phyloP scores from a whole-genome alignment of 2,797 vertebrate species.

The Myiotriccus ornatus region DNA sequence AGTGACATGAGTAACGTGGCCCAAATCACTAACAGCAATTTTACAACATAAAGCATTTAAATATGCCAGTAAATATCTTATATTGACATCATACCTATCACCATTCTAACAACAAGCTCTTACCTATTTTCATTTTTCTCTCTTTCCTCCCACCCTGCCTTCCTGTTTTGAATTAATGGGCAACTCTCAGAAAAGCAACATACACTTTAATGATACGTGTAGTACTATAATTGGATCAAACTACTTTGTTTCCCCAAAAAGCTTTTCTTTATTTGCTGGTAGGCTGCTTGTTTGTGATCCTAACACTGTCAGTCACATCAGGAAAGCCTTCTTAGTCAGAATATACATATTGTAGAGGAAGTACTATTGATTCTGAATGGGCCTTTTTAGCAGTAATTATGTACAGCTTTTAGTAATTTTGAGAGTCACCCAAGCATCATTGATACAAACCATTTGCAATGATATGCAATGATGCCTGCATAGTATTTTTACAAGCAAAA shows the following conservation, averaged over 20 bases:
- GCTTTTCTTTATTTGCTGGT: not conserved
- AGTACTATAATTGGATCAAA: slow-evolving; percentile 40
- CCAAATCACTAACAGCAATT: not conserved
- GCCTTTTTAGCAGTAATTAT: slow-evolving; percentile 53
- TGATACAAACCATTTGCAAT: slow-evolving; percentile 49
- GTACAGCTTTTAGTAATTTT: slow-evolving; percentile 41
- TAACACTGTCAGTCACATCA: slow-evolving; percentile 3
- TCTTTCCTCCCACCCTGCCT: not conserved
- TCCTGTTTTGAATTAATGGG: slow-evolving; percentile 14
- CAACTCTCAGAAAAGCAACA: not conserved
- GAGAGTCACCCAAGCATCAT: slow-evolving; percentile 40
- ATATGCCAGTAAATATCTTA: not conserved
- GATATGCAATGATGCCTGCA: slow-evolving; percentile 26
- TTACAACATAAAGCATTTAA: not conserved
- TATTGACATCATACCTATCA: not conserved
- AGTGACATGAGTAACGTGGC: not conserved
- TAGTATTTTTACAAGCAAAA: slow-evolving; percentile 40
- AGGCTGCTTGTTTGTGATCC: slow-evolving; percentile 31
- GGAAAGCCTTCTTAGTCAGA: slow-evolving; percentile 33
- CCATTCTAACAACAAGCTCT: not conserved
- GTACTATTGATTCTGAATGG: not conserved
- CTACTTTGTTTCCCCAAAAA: not conserved
- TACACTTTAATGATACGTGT: not conserved
- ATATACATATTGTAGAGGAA: slow-evolving; percentile 10
- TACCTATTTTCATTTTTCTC: not conserved